Base-by-base conservation (phyloP, 1,140 invertebrate species). In the Drosophila rhopaloa region DNA sequence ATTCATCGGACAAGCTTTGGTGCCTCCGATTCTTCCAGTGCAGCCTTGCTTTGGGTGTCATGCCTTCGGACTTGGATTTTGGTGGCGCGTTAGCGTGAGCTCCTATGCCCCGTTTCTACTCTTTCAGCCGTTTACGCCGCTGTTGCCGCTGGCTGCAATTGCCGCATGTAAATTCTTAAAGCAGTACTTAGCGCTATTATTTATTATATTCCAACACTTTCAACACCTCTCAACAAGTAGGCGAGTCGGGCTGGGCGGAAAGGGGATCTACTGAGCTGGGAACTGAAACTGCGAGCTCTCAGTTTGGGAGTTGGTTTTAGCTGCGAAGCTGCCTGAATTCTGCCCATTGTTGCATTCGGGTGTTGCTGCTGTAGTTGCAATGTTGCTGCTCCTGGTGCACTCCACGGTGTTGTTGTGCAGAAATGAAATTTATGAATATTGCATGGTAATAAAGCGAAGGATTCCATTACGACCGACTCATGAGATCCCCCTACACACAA, bases 131-230 rank as follows among this genome's bases (percentile, higher is more conserved):
- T 43, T 65, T 32, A 67, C 35, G 53, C 76, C 43, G 53, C 74
- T 71, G 73, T 35, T 55, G 58, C 57, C 73, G 43, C 76, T 59
- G 61, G 27, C 72, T 88, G 84, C 84, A 88, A 88, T 89, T 88
- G 83, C 83, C 80, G 83, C 84, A 88, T 88, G 85, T 89, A 91
- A 91, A 91, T 91, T 91, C 88, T 91, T 91, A 91, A 91, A 91
- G 89, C 91, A 91, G 88, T 91, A 91, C 83, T 91, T 91, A 91
- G 83, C 78, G 78, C 81, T 91, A 91, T 91, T 91, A 91, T 91
- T 91, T 91, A 91, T 91, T 91, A 89, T 89, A 91, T 91, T 89
- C 89, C 89, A 91, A 79, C 83, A 90, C 78, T 91, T 91, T 91
- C 88, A 91, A 81, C 88, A 91, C 88, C 88, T 91, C 89, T 91